Conservation (phyloP, 2,888 invertebrate genomes). For the Agrotis ipsilon region DNA sequence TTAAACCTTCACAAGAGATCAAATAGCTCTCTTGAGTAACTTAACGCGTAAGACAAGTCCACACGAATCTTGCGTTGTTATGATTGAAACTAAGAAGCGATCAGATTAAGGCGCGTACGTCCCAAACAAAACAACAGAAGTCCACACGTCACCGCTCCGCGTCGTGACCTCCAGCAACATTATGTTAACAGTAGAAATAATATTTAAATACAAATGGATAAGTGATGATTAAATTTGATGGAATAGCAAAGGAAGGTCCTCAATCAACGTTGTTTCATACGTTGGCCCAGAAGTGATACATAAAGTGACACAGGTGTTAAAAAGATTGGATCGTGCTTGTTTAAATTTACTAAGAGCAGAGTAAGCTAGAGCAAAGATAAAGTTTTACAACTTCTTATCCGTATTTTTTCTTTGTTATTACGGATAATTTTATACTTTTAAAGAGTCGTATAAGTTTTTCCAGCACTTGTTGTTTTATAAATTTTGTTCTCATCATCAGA, state of each 20-base stretch:
- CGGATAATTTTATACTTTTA: not conserved
- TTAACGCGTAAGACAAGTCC: constrained; percentile 34
- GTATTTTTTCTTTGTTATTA: not conserved
- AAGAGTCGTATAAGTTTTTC: not conserved
- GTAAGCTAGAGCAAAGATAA: not conserved
- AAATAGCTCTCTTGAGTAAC: not conserved
- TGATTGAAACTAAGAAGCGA: constrained; percentile 81
- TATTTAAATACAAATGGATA: not conserved
- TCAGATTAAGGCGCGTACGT: constrained; percentile 74
- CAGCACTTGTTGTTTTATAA: not conserved
- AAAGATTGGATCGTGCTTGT: not conserved
- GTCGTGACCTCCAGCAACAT: constrained; percentile 23
- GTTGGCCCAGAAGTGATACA: not conserved
- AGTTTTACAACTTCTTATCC: not conserved
- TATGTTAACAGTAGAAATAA: constrained; percentile 10
- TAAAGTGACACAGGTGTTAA: not conserved
- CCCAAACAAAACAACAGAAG: constrained; percentile 55
- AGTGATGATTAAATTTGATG: too few relatives aligned
- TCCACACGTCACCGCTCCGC: constrained; percentile 40
- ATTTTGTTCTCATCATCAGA: not conserved
- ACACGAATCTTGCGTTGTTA: constrained; percentile 54
- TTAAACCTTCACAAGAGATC: not conserved
- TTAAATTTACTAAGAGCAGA: not conserved
- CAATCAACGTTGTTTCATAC: too few relatives aligned
- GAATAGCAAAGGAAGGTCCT: too few relatives aligned